Conservation (phyloP, 2,888 invertebrate genomes). For the Ischnus inquisitorius region DNA sequence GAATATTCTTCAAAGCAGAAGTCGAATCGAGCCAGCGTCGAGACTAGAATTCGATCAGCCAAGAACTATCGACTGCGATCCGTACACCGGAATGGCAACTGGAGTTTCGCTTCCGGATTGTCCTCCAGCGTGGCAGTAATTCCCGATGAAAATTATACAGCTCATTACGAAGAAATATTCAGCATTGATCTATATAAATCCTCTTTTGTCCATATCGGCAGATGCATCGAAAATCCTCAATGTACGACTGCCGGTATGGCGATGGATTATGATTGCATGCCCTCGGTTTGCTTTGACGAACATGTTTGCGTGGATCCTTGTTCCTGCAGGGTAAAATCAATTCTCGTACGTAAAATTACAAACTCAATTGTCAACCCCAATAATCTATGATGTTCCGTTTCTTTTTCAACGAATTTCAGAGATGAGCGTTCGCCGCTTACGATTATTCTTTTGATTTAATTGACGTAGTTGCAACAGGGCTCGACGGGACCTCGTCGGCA, state of each 20-base stretch:
- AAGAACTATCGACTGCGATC: not conserved
- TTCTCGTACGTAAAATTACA: constrained; percentile 33
- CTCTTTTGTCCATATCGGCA: not conserved
- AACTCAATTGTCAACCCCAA: not conserved
- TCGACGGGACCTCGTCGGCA: not conserved
- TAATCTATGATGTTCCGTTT: not conserved
- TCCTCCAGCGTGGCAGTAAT: constrained; percentile 25
- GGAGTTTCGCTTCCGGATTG: not conserved
- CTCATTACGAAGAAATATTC: not conserved
- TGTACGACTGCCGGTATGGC: constrained; percentile 4
- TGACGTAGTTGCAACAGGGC: constrained; percentile 18
- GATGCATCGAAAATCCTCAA: constrained; percentile 16
- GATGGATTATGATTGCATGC: constrained; percentile 12
- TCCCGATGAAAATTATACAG: not conserved
- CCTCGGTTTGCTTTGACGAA: constrained; percentile 25
- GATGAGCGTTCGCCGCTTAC: not conserved
- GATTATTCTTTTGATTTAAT: constrained; percentile 19
- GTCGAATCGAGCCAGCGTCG: constrained; percentile 3
- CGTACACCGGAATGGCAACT: not conserved
- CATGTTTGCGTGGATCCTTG: constrained; percentile 31
- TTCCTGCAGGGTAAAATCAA: constrained; percentile 48
- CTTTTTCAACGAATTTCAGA: constrained; percentile 2
- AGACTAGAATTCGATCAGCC: not conserved
- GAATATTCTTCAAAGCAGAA: constrained; percentile 29
- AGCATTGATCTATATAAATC: not conserved